Evolutionary conservation across 2,113 vertebrate genomes (phyloP), one percentile per base, ranked within the genome.

Genomic region (Phalacrocorax brasilianus): DNA sequence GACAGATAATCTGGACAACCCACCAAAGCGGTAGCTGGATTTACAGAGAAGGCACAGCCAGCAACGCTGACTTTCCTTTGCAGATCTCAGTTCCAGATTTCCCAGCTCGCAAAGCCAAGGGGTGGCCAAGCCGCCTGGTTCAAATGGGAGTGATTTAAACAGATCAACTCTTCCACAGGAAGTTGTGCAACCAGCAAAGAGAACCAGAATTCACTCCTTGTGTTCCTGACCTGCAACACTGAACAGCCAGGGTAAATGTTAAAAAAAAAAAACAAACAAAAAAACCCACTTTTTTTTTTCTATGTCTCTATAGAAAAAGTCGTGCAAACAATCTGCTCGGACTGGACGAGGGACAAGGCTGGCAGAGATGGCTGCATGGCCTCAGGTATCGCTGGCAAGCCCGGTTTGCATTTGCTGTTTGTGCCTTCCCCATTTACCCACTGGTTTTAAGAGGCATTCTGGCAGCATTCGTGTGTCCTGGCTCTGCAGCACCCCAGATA

Each of bases 101-200:
- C 84, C 80, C 77, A 28, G 38, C 18, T 52, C 26, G 56, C 76
- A 52, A 49, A 58, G 67, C 67, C 85, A 30, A 78, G 76, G 49
- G 55, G 22, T 42, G 67, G 27, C 85, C 32, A 11, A 71, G 59
- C 59, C 18, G 40, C 82, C 71, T 8, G 58, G 11, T 20, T 65
- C 1, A 0, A 83, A 44, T 0, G 1, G 0, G 1, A 80, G 17
- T 1, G 33, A 72, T 70, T 56, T 53, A 45, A 87, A 45, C 11
- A 3, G 67, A 61, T 6, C 73, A 42, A 2, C 52, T 35, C 38
- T n/a, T 47, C 47, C 47, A 32, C 20, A 8, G 78, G 53, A 72
- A 68, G 68, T 3, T 44, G 5, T 55, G 73, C 45, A 61, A 47
- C 9, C 56, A 91, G 70, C 52, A 75, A 44, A 84, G 38, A 78